Evolutionary conservation across 2,888 invertebrate species (phyloP), one percentile per base, ranked within the genome.

Genomic region (Luperina nickerlii): DNA sequence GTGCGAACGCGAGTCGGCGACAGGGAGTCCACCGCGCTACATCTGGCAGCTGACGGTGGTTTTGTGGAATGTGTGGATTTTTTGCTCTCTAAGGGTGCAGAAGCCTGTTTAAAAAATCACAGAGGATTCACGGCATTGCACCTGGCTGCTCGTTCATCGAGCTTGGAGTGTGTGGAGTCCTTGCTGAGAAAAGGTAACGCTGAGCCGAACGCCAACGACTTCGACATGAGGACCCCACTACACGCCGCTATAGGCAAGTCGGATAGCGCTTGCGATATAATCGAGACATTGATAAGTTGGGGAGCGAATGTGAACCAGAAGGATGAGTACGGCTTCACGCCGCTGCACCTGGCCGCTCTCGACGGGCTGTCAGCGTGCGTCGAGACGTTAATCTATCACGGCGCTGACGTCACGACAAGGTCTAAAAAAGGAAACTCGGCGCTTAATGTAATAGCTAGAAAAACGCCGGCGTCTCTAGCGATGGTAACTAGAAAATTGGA

Each of bases 361-460:
- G 99, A 99, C 92, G 99, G 99, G 62, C 96, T 98, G 63, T 98
- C 98, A 0, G 98, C 98, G 90, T 98, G 98, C 93, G 99, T 99
- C 1, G 98, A 98, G 93, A 98, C 98, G 87, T 95, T 99, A 84
- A 98, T 99, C 83, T 98, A 98, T 91, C 98, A 98, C 92, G 99
- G 98, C 7, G 98, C 98, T 72, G 99, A 99, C 96, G 98, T 99
- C n/a, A 98, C 98, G 24, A 98, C 98, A 4, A 98, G 98, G 91
- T 99, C 98, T 74, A 98, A 98, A 94, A 98, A 98, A 91, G 98
- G 99, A 79, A 98, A 98, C 93, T 98, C 98, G 15, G 98, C 98
- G 48, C 96, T 99, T 81, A 98, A 98, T 89, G 98, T 99, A 85
- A 98, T 99, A 83, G 98, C 98, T 38, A 97, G 99, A 83, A 98